phyloP scores from a whole-genome alignment of 2,797 vertebrate species.

The Tapirus indicus region DNA sequence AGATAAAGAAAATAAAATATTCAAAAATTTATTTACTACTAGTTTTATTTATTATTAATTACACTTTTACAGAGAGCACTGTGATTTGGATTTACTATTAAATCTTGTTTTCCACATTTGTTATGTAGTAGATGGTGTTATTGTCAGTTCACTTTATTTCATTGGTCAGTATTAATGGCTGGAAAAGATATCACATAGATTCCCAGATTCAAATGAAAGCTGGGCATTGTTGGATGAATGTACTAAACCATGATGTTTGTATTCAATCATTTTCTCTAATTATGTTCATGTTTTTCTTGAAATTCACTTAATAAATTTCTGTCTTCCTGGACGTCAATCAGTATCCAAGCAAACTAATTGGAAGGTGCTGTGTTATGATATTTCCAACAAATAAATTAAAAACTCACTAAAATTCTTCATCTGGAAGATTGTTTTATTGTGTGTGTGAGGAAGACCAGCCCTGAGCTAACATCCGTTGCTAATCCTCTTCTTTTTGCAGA shows the following conservation, averaged over 20 bases:
- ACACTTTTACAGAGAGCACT: neutral
- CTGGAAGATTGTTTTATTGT: neutral
- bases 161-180: neutral
- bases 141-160: neutral
- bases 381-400: constrained; percentile 5
- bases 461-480: no score
- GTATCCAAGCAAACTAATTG: neutral
- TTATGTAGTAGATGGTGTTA: neutral
- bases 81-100: neutral
- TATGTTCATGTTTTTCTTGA: constrained; percentile 18
- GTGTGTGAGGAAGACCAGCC: no score
- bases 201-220: neutral
- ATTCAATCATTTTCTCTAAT: neutral
- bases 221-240: neutral
- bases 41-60: neutral
- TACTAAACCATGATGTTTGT: neutral
- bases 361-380: neutral
- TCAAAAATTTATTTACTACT: neutral
- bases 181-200: neutral
- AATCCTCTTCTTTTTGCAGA: no score
- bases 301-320: neutral
- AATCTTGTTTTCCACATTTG: constrained; percentile 1
- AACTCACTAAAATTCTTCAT: neutral
- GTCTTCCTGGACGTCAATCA: neutral
- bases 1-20: neutral